A percentile compares a stretch with the other conserved stretches of the same genome.
Evolutionary conservation across 2,888 invertebrate genomes (phyloP).

Genomic region (Xylophagus ater): DNA sequence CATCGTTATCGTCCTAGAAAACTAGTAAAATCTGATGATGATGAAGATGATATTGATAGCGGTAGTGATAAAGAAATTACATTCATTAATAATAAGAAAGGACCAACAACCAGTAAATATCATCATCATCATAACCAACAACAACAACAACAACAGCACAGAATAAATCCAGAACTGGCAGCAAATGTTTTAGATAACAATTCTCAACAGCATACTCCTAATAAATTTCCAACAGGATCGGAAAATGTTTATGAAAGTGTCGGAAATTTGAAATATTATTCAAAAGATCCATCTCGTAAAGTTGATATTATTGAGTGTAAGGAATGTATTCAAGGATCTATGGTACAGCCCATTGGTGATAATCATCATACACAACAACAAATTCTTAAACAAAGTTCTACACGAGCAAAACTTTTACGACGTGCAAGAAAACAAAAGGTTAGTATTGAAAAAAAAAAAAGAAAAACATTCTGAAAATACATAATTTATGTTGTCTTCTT

Average conservation of each 20-base stretch:
- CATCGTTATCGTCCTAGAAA: slow-evolving; percentile 39
- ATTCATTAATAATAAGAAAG: slow-evolving; percentile 12
- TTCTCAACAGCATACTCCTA: slow-evolving; percentile 14
- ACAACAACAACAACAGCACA: slow-evolving; percentile 11
- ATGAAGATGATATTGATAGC: slow-evolving; percentile 35
- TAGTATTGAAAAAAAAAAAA: slow-evolving; percentile 15
- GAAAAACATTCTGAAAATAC: background rate
- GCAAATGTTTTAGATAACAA: slow-evolving; percentile 10
- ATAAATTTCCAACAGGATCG: slow-evolving; percentile 10
- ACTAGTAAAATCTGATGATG: slow-evolving; percentile 39
- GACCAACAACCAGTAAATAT: slow-evolving; percentile 3
- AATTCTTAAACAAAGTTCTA: slow-evolving; percentile 30
- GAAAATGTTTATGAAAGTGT: slow-evolving; percentile 37
- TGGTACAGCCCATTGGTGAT: too few relatives aligned
- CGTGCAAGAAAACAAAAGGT: slow-evolving; percentile 39
- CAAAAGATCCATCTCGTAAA: slow-evolving; percentile 14
- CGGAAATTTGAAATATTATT: slow-evolving; percentile 33
- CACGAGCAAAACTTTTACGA: slow-evolving; percentile 36
- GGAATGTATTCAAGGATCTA: slow-evolving; percentile 13
- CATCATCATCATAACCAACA: slow-evolving; percentile 16
- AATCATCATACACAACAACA: slow-evolving; percentile 9
- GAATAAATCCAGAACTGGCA: slow-evolving; percentile 11
- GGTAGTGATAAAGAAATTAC: slow-evolving; percentile 32
- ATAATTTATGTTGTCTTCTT: slow-evolving; percentile 10
- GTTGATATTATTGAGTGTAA: slow-evolving; percentile 14